These are phyloP conservation scores for Dendrocincla tyrannina DNA, from an alignment of 2,797 vertebrate species.

Conservation along the genomic window DNA sequence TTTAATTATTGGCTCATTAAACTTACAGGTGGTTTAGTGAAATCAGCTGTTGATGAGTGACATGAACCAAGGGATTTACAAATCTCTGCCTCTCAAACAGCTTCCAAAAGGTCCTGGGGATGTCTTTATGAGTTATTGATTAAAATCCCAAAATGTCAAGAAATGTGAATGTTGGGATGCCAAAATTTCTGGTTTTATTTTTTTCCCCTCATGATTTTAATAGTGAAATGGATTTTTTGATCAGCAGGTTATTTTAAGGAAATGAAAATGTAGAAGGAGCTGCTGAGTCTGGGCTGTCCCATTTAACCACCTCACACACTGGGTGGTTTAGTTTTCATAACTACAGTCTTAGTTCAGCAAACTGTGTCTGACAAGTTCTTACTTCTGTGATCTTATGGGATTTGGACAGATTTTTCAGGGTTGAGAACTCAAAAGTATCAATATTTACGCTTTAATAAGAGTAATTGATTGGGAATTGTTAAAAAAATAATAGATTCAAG, in stretches of 20 bases:
- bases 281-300: neutral
- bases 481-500: neutral
- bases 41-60: neutral
- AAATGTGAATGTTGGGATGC: neutral
- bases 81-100: neutral
- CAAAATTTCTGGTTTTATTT: neutral
- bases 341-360: neutral
- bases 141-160: neutral
- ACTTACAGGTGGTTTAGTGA: neutral
- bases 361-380: neutral
- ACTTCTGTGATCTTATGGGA: rapidly evolving
- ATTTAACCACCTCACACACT: neutral
- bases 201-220: neutral
- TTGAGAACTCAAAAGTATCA: neutral
- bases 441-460: neutral
- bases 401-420: neutral
- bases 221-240: neutral
- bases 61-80: neutral
- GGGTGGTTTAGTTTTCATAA: neutral
- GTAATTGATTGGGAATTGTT: neutral
- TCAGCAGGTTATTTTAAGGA: neutral
- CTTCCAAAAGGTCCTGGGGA: neutral
- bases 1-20: neutral
- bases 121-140: neutral
- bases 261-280: neutral